Base-by-base conservation (phyloP, 1,140 invertebrate species). In the Drosophila teissieri region DNA sequence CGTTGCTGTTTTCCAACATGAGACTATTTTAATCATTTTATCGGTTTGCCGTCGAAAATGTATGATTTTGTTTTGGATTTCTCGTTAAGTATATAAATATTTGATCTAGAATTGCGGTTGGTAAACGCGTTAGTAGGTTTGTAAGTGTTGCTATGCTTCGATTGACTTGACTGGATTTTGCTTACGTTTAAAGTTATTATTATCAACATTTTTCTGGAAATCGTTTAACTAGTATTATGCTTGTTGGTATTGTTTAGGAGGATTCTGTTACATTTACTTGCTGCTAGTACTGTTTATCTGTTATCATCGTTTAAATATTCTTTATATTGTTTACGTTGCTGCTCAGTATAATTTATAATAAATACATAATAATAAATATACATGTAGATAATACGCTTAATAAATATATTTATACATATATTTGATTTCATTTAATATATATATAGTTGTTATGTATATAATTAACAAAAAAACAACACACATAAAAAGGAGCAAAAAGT, bases 301-400 rank as follows among this genome's bases (percentile, higher is more conserved):
- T 69, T 48, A 56, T 76, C 45, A 55, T 78, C 44, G 62, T 36
- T 70, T 67, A 37, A 67, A 63, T 77, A 61, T 67, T 62, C 31
- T 14, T 56, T 69, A 69, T 69, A 65, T 75, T 80, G 62, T 55
- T 79, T 75, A 79, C 46, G 56, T 77, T 86, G 74, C 69, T 74
- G 79, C 55, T 86, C 83, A 73, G 75, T 86, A 86, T 88, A 86
- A 78, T 72, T 84, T 88, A 88, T 91, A 91, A 89, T 88, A 91
- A 91, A 80, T 88, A 90, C 78, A 84, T 91, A 91, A 91, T 91
- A 91, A 84, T 91, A 82, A 91, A 91, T 91, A 91, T 88, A 88
- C 84, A 88, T 88, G 84, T 88, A 88, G 84, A 88, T 88, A 88
- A 88, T 88, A 88, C 81, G 84, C 84, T 88, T 88, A 88, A 89